phyloP scores from a whole-genome alignment of 2,888 invertebrate genomes.

The Lutraria lutraria region DNA sequence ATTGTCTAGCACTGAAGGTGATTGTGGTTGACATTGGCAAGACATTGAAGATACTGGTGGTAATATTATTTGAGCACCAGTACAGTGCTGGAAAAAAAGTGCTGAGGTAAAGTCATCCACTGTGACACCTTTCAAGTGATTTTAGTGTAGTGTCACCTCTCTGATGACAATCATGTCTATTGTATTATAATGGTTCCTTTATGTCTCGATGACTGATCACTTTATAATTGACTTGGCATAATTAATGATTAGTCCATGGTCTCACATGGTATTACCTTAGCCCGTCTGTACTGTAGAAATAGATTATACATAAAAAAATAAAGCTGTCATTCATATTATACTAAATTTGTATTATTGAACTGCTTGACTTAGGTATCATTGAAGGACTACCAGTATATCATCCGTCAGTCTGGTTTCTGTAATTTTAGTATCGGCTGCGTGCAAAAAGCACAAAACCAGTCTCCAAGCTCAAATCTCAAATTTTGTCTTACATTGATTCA shows the following conservation, averaged over 20 bases:
- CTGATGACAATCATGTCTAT: not conserved
- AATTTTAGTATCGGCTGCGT: too few relatives aligned
- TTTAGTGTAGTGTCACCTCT: too few relatives aligned
- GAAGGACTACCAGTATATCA: too few relatives aligned
- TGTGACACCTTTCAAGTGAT: too few relatives aligned
- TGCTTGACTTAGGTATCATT: too few relatives aligned
- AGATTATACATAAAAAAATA: not conserved
- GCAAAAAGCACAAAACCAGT: too few relatives aligned
- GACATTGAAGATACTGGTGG: not conserved
- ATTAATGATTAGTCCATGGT: not conserved
- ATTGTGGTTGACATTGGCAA: not conserved
- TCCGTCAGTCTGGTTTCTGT: too few relatives aligned
- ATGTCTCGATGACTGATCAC: not conserved
- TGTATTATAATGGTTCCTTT: not conserved
- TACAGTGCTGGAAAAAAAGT: not conserved
- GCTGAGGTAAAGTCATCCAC: not conserved
- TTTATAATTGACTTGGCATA: not conserved
- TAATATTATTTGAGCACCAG: not conserved
- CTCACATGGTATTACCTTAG: not conserved
- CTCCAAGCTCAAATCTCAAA: too few relatives aligned
- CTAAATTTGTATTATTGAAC: too few relatives aligned
- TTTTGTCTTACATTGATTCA: too few relatives aligned
- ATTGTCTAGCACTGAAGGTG: not conserved
- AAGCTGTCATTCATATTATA: not conserved
- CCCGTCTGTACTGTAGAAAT: not conserved